A percentile compares a stretch with the other conserved stretches of the same genome.
Conservation (phyloP, 2,888 invertebrate species). For the Emesis russula region DNA sequence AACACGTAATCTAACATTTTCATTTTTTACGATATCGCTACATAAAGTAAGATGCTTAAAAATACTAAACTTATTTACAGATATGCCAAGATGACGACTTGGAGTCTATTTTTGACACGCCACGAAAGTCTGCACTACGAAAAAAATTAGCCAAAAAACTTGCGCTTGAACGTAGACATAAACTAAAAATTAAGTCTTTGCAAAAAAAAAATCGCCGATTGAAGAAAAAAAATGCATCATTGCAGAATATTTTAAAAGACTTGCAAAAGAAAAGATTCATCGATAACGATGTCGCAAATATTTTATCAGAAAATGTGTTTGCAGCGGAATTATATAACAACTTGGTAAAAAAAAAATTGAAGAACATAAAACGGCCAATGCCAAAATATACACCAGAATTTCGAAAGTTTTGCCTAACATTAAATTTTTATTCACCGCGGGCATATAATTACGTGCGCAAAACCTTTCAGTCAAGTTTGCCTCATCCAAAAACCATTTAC, state of each 20-base stretch:
- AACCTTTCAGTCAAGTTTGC: slow-evolving; percentile 85
- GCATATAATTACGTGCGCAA: slow-evolving; percentile 83
- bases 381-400: slow-evolving; percentile 54
- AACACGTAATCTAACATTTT: too few species aligned
- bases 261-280: slow-evolving; percentile 52
- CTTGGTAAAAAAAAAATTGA: slow-evolving; percentile 39
- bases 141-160: not conserved
- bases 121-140: not conserved
- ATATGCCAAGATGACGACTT: not conserved
- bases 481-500: slow-evolving; percentile 86
- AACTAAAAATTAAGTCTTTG: not conserved
- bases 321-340: slow-evolving; percentile 54
- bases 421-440: slow-evolving; percentile 76
- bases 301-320: slow-evolving; percentile 47
- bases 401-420: slow-evolving; percentile 81
- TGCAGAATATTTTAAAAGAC: slow-evolving; percentile 47
- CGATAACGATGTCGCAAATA: slow-evolving; percentile 41
- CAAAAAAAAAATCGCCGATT: slow-evolving; percentile 31
- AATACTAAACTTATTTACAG: not conserved
- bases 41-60: not conserved
- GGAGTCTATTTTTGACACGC: not conserved
- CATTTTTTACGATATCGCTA: too few species aligned
- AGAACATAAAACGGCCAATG: slow-evolving; percentile 22
- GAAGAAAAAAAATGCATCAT: slow-evolving; percentile 50
- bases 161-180: not conserved